phyloP scores from a whole-genome alignment of 2,888 invertebrate species.

The Chymomyza caudatula region DNA sequence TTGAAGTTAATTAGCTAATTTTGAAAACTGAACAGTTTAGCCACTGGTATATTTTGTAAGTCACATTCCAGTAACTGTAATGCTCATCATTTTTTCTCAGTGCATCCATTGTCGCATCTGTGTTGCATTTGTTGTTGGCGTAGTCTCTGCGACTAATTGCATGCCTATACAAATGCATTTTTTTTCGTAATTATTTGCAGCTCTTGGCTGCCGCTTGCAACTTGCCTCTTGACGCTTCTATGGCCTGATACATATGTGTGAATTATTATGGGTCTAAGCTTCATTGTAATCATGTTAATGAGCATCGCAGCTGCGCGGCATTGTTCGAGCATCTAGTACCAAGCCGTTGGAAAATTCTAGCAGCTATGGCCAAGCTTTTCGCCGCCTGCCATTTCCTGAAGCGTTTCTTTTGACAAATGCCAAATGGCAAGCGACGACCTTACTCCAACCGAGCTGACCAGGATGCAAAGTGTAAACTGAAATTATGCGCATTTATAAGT shows the following conservation, averaged over 20 bases:
- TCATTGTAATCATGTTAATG: conserved; percentile 68
- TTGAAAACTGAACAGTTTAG: background rate
- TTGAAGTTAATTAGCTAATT: too few relatives aligned
- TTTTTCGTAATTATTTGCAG: conserved; percentile 66
- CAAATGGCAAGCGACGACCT: conserved; percentile 41
- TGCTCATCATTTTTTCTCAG: background rate
- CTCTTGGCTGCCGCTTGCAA: background rate
- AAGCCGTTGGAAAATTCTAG: conserved; percentile 29
- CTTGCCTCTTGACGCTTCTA: background rate
- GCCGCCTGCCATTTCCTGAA: background rate
- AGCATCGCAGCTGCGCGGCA: conserved; percentile 36
- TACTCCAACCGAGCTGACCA: conserved; percentile 39
- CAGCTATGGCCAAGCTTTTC: background rate
- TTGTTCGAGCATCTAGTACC: conserved; percentile 16
- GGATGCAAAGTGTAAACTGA: conserved; percentile 33
- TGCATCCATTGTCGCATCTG: background rate
- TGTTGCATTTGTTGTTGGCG: conserved; percentile 24
- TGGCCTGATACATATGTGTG: conserved; percentile 30
- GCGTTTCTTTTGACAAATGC: conserved; percentile 19
- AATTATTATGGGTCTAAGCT: conserved; percentile 45
- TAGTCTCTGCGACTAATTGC: conserved; percentile 66
- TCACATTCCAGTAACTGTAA: background rate
- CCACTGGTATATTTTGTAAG: background rate
- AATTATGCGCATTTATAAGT: conserved; percentile 55
- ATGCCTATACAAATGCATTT: conserved; percentile 62